Percentiles rank a stretch among this genome's conserved stretches.
phyloP scores from a whole-genome alignment of 1,140 invertebrate species.

The Zeugodacus cucurbitae region DNA sequence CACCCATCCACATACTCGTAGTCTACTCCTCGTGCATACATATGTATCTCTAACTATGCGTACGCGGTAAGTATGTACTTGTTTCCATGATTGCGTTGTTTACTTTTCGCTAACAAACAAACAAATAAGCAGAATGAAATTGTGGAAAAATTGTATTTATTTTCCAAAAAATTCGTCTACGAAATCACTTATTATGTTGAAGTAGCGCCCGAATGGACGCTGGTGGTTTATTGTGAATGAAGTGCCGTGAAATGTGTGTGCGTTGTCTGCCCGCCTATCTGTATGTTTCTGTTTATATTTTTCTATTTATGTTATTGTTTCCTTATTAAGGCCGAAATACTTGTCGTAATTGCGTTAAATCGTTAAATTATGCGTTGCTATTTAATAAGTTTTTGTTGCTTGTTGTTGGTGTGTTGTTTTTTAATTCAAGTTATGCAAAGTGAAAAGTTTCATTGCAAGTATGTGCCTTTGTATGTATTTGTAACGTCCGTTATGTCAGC shows the following conservation, averaged over 20 bases:
- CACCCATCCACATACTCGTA: no score
- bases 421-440: not conserved
- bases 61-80: not conserved
- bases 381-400: not conserved
- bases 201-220: not conserved
- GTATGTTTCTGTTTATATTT: not conserved
- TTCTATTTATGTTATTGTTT: constrained; percentile 36
- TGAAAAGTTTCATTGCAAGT: not conserved
- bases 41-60: not conserved
- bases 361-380: constrained; percentile 20
- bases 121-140: constrained; percentile 20
- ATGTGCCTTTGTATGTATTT: not conserved
- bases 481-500: not conserved
- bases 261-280: not conserved
- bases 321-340: constrained; percentile 28
- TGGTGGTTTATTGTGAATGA: constrained; percentile 29
- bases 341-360: constrained; percentile 27
- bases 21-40: not conserved
- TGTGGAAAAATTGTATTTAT: constrained; percentile 15
- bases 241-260: not conserved
- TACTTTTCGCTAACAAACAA: constrained; percentile 18
- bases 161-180: not conserved
- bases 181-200: constrained; percentile 3
- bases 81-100: constrained; percentile 24
- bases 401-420: not conserved